phyloP scores from a whole-genome alignment of 2,113 vertebrate genomes.

The human region GRCh38 chr6:24163001-24163500 shows the following conservation, averaged over 20 bases:
- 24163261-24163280: neutral
- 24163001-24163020: neutral
- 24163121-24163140: neutral
- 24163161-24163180: neutral
- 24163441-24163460: neutral
- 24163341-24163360: neutral
- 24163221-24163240: neutral
- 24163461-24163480: too few species aligned
- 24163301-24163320: neutral
- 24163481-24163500: too few species aligned
- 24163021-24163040: neutral
- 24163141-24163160: neutral
- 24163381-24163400: neutral
- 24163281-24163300: neutral
- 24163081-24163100: neutral
- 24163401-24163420: neutral
- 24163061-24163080: neutral
- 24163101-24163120: neutral
- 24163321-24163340: neutral
- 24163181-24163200: neutral
- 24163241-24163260: neutral
- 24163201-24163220: neutral
- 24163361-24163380: neutral
- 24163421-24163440: neutral
- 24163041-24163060: too few species aligned